Base-by-base conservation (phyloP, 2,797 vertebrate genomes). In the Takifugu rubripes region DNA sequence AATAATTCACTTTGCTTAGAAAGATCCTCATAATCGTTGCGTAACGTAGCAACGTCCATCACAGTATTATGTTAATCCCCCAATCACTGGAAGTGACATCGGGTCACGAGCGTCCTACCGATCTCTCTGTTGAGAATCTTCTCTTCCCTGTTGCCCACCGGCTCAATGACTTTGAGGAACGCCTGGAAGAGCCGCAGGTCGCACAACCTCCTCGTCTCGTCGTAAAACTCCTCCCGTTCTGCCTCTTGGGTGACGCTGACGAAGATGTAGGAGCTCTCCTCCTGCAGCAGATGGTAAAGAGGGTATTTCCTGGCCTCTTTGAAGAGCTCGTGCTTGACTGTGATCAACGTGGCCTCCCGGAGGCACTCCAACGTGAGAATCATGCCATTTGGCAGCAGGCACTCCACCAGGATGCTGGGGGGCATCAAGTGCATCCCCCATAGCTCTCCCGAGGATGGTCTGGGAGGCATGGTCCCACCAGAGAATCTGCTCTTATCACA, bases 371-470 rank as follows among this genome's bases (percentile, higher is more conserved):
- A 89, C 48, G 94, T 95, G 87, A 99, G 93, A 84, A 99, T 95
- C 96, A 98, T 98, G 87, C 97, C 96, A 61, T 99, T 98, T 56
- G 97, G 97, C 82, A 99, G 89, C 72, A 99, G 92, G 88, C 97
- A 99, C 84, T 99, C 97, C 81, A 99, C 96, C 57, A 94, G 85
- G 88, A 99, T 98, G 86, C 93, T 91, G 10, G 97, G 97, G 90
- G 97, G 97, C 97, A 99, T 99, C 91, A 98, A 94, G 82, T 99
- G 97, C 92, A 99, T 98, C 83, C 96, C 97, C 97, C 96, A 98
- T 92, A 99, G 88, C 84, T 99, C 97, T 56, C 97, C 97, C 0
- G 97, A 99, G 27, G 96, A 98, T 3, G 97, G 97, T 67, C 97
- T 92, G 24, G 97, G 97, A 87, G 97, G 95, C 97, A 99, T 99